These are phyloP conservation scores for Brachionus manjavacas DNA, from an alignment of 1,140 invertebrate genomes.

Conservation along the genomic window DNA sequence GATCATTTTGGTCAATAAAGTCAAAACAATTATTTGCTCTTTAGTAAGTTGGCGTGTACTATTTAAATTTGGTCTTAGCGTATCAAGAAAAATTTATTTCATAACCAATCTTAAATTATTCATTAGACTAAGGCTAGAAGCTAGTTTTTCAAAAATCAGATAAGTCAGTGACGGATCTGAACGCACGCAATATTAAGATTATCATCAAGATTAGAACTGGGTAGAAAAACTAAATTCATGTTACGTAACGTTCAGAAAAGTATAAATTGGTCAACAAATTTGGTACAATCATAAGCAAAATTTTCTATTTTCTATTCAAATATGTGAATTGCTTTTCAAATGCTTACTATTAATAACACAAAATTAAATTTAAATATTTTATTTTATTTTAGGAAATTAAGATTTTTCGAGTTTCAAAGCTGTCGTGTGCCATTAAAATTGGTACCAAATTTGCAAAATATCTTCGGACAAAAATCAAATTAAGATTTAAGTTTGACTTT, in stretches of 20 bases:
- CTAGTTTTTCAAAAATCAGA: neutral
- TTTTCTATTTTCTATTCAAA: neutral
- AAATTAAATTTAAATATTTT: neutral
- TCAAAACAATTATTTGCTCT: neutral
- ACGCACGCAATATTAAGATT: neutral
- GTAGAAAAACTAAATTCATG: neutral
- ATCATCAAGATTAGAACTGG: neutral
- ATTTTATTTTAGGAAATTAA: neutral
- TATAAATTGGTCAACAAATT: neutral
- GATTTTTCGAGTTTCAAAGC: neutral
- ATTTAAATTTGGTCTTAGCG: neutral
- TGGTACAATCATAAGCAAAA: neutral
- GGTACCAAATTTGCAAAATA: neutral
- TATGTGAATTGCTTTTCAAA: neutral
- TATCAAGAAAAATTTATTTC: neutral
- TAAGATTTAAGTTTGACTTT: conserved; percentile 11
- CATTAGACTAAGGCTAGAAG: neutral
- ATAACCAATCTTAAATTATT: conserved; percentile 1
- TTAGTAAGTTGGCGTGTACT: neutral
- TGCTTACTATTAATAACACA: neutral
- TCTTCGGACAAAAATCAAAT: conserved; percentile 20
- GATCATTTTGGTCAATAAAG: conserved; percentile 3
- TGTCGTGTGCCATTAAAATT: neutral
- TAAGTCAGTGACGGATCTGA: neutral
- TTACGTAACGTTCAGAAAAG: neutral